Evolutionary conservation across 1,140 invertebrate genomes (phyloP), one percentile per base, ranked within the genome.

Genomic region (Aphaenogaster floridana): DNA sequence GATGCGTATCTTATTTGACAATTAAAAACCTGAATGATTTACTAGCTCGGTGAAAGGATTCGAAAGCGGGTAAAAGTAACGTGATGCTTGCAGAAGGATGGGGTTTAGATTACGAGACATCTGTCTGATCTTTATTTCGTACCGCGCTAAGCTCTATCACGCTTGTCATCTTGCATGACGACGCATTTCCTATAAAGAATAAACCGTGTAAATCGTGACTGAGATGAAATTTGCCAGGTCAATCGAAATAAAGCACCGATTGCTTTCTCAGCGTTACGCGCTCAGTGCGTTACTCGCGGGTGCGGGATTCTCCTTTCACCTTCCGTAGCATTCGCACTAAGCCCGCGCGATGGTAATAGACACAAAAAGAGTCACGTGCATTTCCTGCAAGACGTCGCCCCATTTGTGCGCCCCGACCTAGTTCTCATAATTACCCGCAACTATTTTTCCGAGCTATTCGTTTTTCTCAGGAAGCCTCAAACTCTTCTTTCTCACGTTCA

Each of bases 271-370:
- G 28, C 28, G 28, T 28, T 28, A 28, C 28, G 28, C 28, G 28
- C 28, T 28, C 28, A 84, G 66, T 79, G 89, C 90, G 59, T 86
- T 86, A 88, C 77, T 28, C 28, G 28, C 28, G 28, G 28, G 28
- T 28, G 80, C 90, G 89, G 42, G 90, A 93, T 93, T 93, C 92
- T 92, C 93, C 93, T 94, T 94, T 94, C 93, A 93, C 93, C 93
- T 93, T 90, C 69, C 89, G 88, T 80, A 90, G 88, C 88, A 91
- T 61, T 63, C 21, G 28, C 39, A 39, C 66, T 54, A 59, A 11
- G 36, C 17, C 48, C 28, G 77, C 13, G 36, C 15, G 42, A 21
- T 77, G 86, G 57, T 69, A 54, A 90, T 85, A 64, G 74, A 84
- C 63, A 5, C 21, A 15, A 57, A 66, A 64, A 66, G n/a, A 59